phyloP scores from a whole-genome alignment of 37 sponge, comb jelly and placozoan species.

The Aplysina aerophoba region DNA sequence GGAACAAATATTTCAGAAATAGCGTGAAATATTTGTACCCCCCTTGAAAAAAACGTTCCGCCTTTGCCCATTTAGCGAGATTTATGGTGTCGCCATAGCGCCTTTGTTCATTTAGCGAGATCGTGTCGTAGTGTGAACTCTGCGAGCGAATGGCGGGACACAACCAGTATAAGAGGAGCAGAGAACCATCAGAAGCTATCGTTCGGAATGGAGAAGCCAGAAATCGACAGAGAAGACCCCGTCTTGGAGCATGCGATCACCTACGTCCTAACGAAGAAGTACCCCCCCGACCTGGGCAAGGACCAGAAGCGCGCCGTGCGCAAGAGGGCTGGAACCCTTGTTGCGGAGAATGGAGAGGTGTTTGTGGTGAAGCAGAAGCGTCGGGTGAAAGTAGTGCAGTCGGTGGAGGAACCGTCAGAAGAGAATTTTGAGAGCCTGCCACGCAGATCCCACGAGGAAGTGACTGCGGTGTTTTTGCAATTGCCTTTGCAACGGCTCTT shows the following conservation, averaged over 20 bases:
- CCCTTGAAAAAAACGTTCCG: background rate
- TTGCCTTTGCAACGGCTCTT: no score
- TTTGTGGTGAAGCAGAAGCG: background rate
- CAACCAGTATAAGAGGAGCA: constrained; percentile 30
- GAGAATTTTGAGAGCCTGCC: constrained; percentile 42
- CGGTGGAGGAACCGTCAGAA: constrained; percentile 46
- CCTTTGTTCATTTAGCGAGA: background rate
- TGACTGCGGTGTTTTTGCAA: no score
- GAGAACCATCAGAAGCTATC: constrained; percentile 26
- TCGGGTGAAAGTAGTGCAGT: constrained; percentile 37
- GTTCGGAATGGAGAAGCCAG: constrained; percentile 32
- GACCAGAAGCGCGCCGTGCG: constrained; percentile 5
- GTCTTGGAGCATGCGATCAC: constrained; percentile 12
- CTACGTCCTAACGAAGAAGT: constrained; percentile 6
- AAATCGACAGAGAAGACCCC: constrained; percentile 28
- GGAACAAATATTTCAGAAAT: background rate
- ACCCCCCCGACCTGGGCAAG: constrained; percentile 21
- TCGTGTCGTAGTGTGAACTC: background rate
- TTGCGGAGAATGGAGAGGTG: constrained; percentile 9
- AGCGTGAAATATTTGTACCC: constrained; percentile 3
- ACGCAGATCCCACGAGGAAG: constrained; percentile 47
- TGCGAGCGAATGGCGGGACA: constrained; percentile 22
- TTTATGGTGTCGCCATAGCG: no score
- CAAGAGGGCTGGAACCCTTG: constrained; percentile 22
- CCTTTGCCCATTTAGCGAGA: no score